Base-by-base conservation (phyloP, 2,888 invertebrate species). In the Drosophila ustulata region DNA sequence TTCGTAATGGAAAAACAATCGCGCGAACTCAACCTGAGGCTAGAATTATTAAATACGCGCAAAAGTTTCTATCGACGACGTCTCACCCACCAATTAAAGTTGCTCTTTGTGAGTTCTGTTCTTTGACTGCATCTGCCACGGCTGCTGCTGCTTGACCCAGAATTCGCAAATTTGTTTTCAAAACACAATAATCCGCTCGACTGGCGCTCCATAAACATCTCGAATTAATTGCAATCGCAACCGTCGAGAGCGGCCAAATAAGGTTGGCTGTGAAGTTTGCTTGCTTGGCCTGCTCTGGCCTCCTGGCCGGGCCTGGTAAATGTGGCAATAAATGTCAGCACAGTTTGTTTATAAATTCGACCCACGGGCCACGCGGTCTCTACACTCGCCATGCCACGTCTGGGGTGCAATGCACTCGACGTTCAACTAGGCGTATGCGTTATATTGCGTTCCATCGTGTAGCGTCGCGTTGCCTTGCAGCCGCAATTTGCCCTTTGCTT, bases 281-380 rank as follows among this genome's bases (percentile, higher is more conserved):
- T 18, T 53, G 18, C 18, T 18, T 18, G 18, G 18, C 18, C 18
- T 18, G 18, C 2, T 66, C 61, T 25, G 26, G 66, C 32, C 32
- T 18, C 18, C 18, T 5, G 30, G 30, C 30, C 52, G 18, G 6
- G 39, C 45, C 61, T 23, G 45, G 49, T 13, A 69, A 75, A 75
- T 78, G 65, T 75, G 63, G 73, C 67, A 69, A 80, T 80, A 66
- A 75, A 68, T 82, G 67, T 79, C 80, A 57, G 63, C 57, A 45
- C 39, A 50, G 64, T 50, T 76, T 66, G 65, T 68, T 74, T 68
- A 64, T 58, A 67, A 53, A 55, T 47, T 49, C 39, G 46, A 41
- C 41, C 11, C 23, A 32, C 37, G n/a, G 41, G 51, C 45, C 4
- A 3, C 5, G 26, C 41, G 9, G 25, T 30, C 28, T 28, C 30